Evolutionary conservation across 2,113 vertebrate species (phyloP), one percentile per base, ranked within the genome.

Genomic region (Spilogale gracilis): DNA sequence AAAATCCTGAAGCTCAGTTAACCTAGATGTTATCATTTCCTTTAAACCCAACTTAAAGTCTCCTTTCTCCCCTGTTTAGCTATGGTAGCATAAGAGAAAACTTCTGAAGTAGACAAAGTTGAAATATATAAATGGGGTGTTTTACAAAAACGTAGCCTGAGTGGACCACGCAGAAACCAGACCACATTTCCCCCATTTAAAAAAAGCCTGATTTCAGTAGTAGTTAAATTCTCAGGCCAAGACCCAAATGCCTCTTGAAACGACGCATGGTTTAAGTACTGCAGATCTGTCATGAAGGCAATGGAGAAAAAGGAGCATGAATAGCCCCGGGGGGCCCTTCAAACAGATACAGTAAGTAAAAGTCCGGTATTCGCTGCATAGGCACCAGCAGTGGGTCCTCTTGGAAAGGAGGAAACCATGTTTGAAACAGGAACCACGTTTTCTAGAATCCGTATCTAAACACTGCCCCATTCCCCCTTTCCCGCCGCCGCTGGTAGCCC

Each of bases 141-240:
- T 18, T 80, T 61, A 32, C 10, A 88, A 30, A 78, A 73, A 30
- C 43, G 83, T 67, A 56, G 56, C 69, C 45, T 78, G 63, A 76
- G 30, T 61, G 45, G 61, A 88, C 80, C 52, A 63, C 9, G 45
- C 61, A 71, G 56, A 95, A 95, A 93, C 13, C 58, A 91, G 63
- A 21, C 38, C 80, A 32, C 20, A 63, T 8, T 23, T 63, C 63
- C 25, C 7, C 30, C 20, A 61, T 8, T 85, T 5, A 11, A 61
- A 61, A 61, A 61, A 63, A 25, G 17, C 11, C 63, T 16, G 30
- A 67, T 67, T 93, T 84, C 79, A 73, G 32, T 4, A 38, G 20
- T 10, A 43, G 32, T 52, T 21, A 65, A 76, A 3, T 30, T 60
- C 67, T 83, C 65, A 27, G 38, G 87, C 76, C 60, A 23, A 91